Conservation (phyloP, 2,113 vertebrate genomes). For the Pollachius pollachius region DNA sequence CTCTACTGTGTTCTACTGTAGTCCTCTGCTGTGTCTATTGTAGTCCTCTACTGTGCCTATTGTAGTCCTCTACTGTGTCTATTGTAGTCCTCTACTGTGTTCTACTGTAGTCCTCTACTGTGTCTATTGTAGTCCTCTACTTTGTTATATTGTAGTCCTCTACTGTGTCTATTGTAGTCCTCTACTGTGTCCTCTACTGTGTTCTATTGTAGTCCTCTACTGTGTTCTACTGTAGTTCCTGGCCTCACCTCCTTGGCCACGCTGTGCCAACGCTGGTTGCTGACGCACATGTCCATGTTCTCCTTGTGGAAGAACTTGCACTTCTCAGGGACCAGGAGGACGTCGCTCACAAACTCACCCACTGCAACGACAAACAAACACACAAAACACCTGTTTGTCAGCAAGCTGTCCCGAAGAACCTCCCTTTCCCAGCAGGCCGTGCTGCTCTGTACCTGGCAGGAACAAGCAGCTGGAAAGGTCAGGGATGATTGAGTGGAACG, state of each 20-base stretch:
- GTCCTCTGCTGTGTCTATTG: too few species aligned
- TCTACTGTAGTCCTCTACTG: too few species aligned
- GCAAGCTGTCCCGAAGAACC: slow-evolving; percentile 10
- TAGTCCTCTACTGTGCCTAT: too few species aligned
- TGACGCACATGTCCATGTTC: slow-evolving; percentile 87
- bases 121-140: too few species aligned
- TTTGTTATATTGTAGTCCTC: too few species aligned
- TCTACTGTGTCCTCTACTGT: too few species aligned
- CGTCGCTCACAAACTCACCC: slow-evolving; percentile 93
- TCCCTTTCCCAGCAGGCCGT: neutral
- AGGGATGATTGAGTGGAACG: too few species aligned
- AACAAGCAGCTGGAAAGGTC: neutral
- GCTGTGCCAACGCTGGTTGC: slow-evolving; percentile 90
- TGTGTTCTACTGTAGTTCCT: neutral
- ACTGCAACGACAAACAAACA: slow-evolving; percentile 72
- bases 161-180: too few species aligned
- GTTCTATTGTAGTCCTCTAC: too few species aligned
- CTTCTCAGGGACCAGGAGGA: slow-evolving; percentile 92
- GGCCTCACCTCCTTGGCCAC: slow-evolving; percentile 89
- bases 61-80: too few species aligned
- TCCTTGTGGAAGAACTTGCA: slow-evolving; percentile 97
- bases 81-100: too few species aligned
- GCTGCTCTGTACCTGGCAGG: neutral
- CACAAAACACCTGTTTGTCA: slow-evolving; percentile 40
- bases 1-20: too few species aligned